Percentiles rank a stretch among this genome's conserved stretches.
These are phyloP conservation scores for Recurvirostra avosetta DNA, from an alignment of 2,113 vertebrate species.

Conservation along the genomic window DNA sequence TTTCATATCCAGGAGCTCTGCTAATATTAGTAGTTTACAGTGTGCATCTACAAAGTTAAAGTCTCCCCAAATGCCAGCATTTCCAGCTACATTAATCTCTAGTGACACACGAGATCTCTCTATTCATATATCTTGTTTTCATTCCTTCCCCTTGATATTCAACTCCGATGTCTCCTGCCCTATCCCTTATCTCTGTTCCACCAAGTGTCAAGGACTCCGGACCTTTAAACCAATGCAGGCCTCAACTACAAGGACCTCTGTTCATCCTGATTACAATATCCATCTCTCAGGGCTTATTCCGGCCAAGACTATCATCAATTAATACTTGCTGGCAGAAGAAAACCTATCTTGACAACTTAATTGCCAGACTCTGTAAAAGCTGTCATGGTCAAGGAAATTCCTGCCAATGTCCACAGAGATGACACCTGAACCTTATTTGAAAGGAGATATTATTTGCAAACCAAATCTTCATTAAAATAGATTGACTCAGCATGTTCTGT, in stretches of 20 bases:
- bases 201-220: neutral
- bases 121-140: neutral
- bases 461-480: slow-evolving; percentile 15
- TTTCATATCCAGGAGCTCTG: neutral
- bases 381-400: slow-evolving; percentile 22
- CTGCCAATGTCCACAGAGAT: slow-evolving; percentile 28
- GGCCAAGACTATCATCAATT: slow-evolving; percentile 19
- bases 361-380: slow-evolving; percentile 20
- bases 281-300: neutral
- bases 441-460: slow-evolving; percentile 36
- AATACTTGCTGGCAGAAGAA: neutral
- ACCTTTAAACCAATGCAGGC: neutral
- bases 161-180: neutral
- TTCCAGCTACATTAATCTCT: neutral
- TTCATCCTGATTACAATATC: neutral
- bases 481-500: neutral
- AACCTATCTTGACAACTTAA: slow-evolving; percentile 50
- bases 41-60: neutral
- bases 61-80: neutral
- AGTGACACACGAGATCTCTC: neutral
- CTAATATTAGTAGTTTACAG: neutral
- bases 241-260: neutral
- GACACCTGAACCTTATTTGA: neutral
- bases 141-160: neutral
- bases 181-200: neutral